A percentile compares a stretch with the other conserved stretches of the same genome.
Evolutionary conservation across 2,888 invertebrate species (phyloP).

Genomic region (Clunio marinus): DNA sequence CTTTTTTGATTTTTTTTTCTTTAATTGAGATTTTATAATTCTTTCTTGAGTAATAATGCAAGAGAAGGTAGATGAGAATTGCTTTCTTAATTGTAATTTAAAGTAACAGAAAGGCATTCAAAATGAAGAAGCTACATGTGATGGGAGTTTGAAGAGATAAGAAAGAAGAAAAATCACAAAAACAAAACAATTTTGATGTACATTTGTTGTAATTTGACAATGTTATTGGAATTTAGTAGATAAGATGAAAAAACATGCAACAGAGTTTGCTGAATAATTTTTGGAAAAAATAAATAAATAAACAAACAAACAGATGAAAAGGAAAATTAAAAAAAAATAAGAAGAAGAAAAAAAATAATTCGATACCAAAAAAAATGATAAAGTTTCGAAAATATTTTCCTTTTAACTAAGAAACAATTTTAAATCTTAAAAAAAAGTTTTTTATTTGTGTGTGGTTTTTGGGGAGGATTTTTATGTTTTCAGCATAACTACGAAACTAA

Average conservation of each 20-base stretch:
- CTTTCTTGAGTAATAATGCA: no score
- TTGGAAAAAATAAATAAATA: not conserved
- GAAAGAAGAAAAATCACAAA: no score
- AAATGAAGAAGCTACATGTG: no score
- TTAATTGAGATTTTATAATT: no score
- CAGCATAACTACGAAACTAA: no score
- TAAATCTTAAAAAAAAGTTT: not conserved
- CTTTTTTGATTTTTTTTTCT: no score
- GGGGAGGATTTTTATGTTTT: not conserved
- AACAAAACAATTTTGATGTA: not conserved
- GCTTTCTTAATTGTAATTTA: no score
- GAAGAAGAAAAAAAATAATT: no score
- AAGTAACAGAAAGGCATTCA: no score
- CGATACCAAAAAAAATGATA: conserved; percentile 17
- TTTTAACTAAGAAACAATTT: not conserved
- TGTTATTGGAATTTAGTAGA: conserved; percentile 9
- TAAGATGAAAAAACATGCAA: not conserved
- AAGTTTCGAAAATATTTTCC: not conserved
- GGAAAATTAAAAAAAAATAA: not conserved
- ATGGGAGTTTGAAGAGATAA: no score
- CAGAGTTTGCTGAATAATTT: not conserved
- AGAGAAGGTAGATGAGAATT: no score
- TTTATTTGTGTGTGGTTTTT: not conserved
- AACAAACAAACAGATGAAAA: not conserved
- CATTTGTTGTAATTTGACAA: conserved; percentile 13